Conservation (phyloP, 64 coral and sea anemone genomes). For the Cladopsammia gracilis region DNA sequence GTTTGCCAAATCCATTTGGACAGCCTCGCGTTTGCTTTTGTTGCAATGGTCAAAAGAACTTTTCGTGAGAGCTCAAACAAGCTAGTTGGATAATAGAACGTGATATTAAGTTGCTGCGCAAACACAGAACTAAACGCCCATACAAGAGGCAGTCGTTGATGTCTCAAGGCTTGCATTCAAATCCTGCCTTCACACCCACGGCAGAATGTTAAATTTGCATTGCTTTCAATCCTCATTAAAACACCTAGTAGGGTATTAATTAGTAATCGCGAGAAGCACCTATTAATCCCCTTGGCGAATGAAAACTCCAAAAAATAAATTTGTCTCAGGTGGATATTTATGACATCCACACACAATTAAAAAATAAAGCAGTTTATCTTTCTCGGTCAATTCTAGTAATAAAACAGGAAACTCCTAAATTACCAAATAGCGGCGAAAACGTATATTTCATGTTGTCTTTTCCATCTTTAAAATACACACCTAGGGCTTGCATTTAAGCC, state of each 20-base stretch:
- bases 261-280: background rate
- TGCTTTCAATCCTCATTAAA: background rate
- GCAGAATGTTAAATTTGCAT: slow-evolving; percentile 1
- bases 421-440: background rate
- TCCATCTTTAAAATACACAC: slow-evolving; percentile 5
- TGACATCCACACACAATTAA: background rate
- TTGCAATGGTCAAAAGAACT: too few species aligned
- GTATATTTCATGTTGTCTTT: background rate
- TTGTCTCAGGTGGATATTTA: background rate
- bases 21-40: too few species aligned
- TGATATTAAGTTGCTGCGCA: too few species aligned
- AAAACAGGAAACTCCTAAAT: slow-evolving; percentile 19
- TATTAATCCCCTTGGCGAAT: background rate
- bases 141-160: background rate
- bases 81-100: too few species aligned
- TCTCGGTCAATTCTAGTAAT: background rate
- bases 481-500: background rate
- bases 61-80: too few species aligned
- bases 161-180: background rate
- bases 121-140: background rate
- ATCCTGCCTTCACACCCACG: background rate
- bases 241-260: background rate
- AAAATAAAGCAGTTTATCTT: background rate
- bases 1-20: background rate
- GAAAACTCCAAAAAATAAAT: background rate